These are phyloP conservation scores for Heliconius ethilla DNA, from an alignment of 2,888 invertebrate genomes.

Conservation along the genomic window DNA sequence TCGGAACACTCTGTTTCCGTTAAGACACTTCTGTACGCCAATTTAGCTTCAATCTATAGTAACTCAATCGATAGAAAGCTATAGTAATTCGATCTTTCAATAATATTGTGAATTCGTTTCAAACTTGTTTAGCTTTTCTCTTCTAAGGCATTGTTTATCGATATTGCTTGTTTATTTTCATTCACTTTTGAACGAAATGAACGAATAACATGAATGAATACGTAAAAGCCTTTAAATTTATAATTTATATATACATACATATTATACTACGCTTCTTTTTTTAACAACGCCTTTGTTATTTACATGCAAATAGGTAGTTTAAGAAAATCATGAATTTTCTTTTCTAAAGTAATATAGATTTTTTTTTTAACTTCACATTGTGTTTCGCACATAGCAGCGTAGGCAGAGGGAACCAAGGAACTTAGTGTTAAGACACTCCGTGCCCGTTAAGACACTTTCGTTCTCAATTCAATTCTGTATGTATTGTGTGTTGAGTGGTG, in stretches of 20 bases:
- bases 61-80: not conserved
- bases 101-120: not conserved
- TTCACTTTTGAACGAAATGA: not conserved
- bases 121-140: not conserved
- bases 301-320: not conserved
- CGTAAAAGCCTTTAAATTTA: not conserved
- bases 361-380: not conserved
- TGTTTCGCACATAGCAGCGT: not conserved
- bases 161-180: slow-evolving; percentile 8
- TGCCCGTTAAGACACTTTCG: not conserved
- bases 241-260: not conserved
- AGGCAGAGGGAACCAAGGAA: not conserved
- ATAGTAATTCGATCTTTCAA: not conserved
- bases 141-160: not conserved
- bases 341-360: too few species aligned
- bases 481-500: not conserved
- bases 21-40: not conserved
- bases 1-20: not conserved
- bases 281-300: not conserved
- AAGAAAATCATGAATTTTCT: too few species aligned
- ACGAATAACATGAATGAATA: not conserved
- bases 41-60: not conserved
- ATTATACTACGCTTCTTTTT: not conserved
- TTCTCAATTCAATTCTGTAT: not conserved
- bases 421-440: not conserved